A percentile compares a stretch with the other conserved stretches of the same genome.
These are phyloP conservation scores for Drosophila murphyi DNA, from an alignment of 1,140 invertebrate species.

Conservation along the genomic window DNA sequence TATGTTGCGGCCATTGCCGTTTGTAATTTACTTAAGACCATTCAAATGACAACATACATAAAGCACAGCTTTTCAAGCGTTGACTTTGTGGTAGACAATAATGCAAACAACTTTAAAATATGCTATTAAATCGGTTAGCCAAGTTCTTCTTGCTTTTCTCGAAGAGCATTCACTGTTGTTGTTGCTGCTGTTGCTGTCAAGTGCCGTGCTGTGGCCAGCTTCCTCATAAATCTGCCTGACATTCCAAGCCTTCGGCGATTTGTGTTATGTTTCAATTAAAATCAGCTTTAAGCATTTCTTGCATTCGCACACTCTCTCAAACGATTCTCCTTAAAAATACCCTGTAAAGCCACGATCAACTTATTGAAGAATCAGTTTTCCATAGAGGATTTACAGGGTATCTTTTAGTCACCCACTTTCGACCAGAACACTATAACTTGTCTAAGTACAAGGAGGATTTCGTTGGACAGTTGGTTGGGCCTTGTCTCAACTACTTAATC, in stretches of 20 bases:
- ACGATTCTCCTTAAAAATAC: too few species aligned
- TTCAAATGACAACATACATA: slow-evolving; percentile 70
- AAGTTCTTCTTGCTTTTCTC: slow-evolving; percentile 1
- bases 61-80: slow-evolving; percentile 13
- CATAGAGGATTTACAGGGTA: too few species aligned
- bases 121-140: slow-evolving; percentile 59
- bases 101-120: slow-evolving; percentile 51
- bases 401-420: neutral
- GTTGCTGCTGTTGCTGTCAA: slow-evolving; percentile 35
- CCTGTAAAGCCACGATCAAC: too few species aligned
- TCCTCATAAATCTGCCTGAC: slow-evolving; percentile 44
- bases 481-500: slow-evolving; percentile 51
- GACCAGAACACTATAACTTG: neutral
- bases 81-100: slow-evolving; percentile 6
- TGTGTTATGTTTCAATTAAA: slow-evolving; percentile 34
- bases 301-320: neutral
- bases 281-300: neutral
- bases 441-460: slow-evolving; percentile 1
- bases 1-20: slow-evolving; percentile 62
- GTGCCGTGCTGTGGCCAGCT: slow-evolving; percentile 22
- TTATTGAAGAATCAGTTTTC: too few species aligned
- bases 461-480: slow-evolving; percentile 5
- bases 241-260: slow-evolving; percentile 11
- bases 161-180: slow-evolving; percentile 23
- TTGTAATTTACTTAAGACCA: slow-evolving; percentile 80